Conservation (phyloP, 2,888 invertebrate species). For the Apantesis nais region DNA sequence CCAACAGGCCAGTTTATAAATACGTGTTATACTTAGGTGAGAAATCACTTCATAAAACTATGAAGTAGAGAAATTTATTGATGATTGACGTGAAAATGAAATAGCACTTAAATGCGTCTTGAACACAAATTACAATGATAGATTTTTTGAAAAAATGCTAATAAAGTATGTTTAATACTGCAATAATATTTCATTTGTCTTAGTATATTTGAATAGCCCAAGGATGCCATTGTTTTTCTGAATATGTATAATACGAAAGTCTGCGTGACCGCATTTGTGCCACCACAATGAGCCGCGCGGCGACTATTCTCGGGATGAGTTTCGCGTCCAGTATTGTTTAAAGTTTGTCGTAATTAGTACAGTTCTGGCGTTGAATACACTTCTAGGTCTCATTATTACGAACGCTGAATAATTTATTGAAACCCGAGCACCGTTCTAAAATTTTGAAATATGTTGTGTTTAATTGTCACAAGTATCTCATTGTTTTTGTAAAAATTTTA, state of each 20-base stretch:
- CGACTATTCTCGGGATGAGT: constrained; percentile 81
- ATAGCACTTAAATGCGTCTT: too few species aligned
- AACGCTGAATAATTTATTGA: constrained; percentile 53
- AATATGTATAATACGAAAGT: constrained; percentile 81
- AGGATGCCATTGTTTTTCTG: constrained; percentile 80
- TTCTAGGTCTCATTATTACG: constrained; percentile 76
- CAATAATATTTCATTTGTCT: constrained; percentile 76
- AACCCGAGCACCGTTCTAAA: constrained; percentile 19
- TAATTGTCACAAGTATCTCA: constrained; percentile 1
- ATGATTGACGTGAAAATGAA: too few species aligned
- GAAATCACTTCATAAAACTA: too few species aligned
- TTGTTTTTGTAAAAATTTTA: constrained; percentile 1
- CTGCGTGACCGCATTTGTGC: constrained; percentile 82
- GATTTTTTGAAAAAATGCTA: too few species aligned
- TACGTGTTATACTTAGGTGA: too few species aligned
- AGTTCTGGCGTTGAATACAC: constrained; percentile 79
- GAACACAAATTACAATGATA: too few species aligned
- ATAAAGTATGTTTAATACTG: constrained; percentile 34
- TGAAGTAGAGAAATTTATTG: too few species aligned
- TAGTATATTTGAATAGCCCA: constrained; percentile 76
- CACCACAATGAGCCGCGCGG: constrained; percentile 77
- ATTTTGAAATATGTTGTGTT: constrained; percentile 20
- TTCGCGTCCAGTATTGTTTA: constrained; percentile 84
- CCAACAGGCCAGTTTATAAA: too few species aligned
- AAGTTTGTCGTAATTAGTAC: constrained; percentile 85